Evolutionary conservation across 2,113 vertebrate species (phyloP).

Genomic region (Zosterops lateralis): DNA sequence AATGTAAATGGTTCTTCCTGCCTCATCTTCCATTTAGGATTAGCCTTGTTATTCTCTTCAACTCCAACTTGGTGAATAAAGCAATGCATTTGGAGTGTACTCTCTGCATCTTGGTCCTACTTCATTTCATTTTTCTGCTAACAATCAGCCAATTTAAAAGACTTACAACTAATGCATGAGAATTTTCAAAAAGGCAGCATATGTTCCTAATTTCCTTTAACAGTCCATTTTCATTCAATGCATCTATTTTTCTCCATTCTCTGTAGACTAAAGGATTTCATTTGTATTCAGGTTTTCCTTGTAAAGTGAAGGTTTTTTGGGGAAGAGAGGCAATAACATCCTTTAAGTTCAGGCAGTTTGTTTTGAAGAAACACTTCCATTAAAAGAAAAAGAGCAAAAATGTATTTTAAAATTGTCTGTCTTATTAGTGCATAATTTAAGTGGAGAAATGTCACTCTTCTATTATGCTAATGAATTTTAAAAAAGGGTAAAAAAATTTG

Average conservation of each 20-base stretch:
- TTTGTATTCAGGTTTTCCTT: constrained; percentile 29
- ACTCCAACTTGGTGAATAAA: not conserved
- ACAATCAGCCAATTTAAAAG: constrained; percentile 19
- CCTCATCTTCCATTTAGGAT: not conserved
- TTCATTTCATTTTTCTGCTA: not conserved
- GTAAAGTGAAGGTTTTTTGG: not conserved
- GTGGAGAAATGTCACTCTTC: constrained; percentile 46
- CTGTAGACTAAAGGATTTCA: constrained; percentile 23
- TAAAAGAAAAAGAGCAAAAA: constrained; percentile 2
- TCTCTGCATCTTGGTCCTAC: not conserved
- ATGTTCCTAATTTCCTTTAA: constrained; percentile 57
- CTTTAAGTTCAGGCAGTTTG: constrained; percentile 21
- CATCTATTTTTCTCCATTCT: constrained; percentile 24
- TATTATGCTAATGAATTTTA: constrained; percentile 41
- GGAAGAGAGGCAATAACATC: not conserved
- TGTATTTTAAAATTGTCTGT: constrained; percentile 4
- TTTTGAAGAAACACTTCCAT: constrained; percentile 36
- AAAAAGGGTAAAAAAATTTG: not conserved
- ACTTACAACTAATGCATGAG: constrained; percentile 22
- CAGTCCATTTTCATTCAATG: constrained; percentile 41
- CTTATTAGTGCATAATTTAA: constrained; percentile 38
- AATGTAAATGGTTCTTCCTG: not conserved
- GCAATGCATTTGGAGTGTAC: not conserved
- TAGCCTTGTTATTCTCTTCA: not conserved
- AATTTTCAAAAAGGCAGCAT: constrained; percentile 1